Percentiles rank a stretch among this genome's conserved stretches.
Evolutionary conservation across 2,797 vertebrate genomes (phyloP).

Genomic region (Danio aesculapii): DNA sequence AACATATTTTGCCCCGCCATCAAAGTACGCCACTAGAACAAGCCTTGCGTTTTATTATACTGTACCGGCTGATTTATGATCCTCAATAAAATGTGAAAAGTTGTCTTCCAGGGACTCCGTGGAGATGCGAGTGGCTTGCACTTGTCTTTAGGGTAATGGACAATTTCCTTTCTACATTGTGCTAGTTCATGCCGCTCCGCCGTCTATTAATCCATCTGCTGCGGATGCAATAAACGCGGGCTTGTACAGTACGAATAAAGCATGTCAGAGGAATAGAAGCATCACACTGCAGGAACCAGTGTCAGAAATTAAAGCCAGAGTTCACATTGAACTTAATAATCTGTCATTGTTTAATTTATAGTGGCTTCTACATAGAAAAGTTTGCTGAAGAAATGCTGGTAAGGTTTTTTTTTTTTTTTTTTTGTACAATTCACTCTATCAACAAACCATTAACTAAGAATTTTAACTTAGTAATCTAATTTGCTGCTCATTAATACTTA

Average conservation of each 20-base stretch:
- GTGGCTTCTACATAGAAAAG: background rate
- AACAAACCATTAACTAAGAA: too few species aligned
- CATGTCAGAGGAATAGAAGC: background rate
- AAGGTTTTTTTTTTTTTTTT: too few species aligned
- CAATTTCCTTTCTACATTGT: constrained; percentile 24
- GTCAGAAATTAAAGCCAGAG: background rate
- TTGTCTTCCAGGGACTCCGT: constrained; percentile 24
- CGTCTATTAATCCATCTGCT: constrained; percentile 35
- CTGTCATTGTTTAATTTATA: background rate
- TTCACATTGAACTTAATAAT: background rate
- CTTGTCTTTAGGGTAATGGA: constrained; percentile 35
- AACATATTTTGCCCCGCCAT: constrained; percentile 14
- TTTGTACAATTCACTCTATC: too few species aligned
- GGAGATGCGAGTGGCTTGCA: constrained; percentile 18
- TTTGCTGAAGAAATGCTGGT: too few species aligned
- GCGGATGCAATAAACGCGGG: constrained; percentile 7
- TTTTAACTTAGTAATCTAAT: too few species aligned
- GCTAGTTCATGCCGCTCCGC: constrained; percentile 14
- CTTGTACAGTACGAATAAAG: constrained; percentile 11
- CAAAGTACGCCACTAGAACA: constrained; percentile 7
- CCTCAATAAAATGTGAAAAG: constrained; percentile 21
- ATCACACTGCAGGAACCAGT: background rate
- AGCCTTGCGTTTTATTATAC: constrained; percentile 34
- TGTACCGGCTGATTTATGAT: constrained; percentile 32
- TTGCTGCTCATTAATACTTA: too few species aligned